Evolutionary conservation across 2,797 vertebrate species (phyloP).

Genomic region (Rhinophrynus dorsalis): DNA sequence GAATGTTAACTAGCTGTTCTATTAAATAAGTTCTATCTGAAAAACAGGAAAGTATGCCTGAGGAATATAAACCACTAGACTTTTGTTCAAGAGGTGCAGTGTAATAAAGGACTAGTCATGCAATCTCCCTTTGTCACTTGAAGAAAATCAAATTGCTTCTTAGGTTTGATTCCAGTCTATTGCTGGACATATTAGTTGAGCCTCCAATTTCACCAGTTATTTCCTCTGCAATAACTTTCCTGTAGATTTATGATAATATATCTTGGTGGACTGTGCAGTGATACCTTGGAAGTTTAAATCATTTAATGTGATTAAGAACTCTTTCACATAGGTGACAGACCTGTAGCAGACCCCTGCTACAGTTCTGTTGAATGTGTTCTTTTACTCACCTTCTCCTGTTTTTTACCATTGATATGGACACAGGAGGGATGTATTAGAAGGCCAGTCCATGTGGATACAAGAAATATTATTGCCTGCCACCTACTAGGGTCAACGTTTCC

Average conservation of each 20-base stretch:
- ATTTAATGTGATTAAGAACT: too few relatives aligned
- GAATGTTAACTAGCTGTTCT: slow-evolving; percentile 17
- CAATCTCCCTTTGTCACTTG: slow-evolving; percentile 17
- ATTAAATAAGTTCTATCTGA: neutral
- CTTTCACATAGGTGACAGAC: too few relatives aligned
- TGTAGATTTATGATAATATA: slow-evolving; percentile 15
- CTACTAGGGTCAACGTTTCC: too few relatives aligned
- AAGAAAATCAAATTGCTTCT: slow-evolving; percentile 28
- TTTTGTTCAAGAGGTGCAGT: neutral
- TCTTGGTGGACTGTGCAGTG: too few relatives aligned
- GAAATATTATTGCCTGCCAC: too few relatives aligned
- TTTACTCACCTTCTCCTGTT: too few relatives aligned
- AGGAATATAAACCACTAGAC: slow-evolving; percentile 34
- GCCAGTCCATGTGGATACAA: too few relatives aligned
- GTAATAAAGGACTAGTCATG: slow-evolving; percentile 22
- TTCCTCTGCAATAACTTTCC: slow-evolving; percentile 6
- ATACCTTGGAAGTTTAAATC: too few relatives aligned
- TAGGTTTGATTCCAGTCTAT: neutral
- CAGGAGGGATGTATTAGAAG: too few relatives aligned
- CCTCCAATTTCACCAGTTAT: neutral
- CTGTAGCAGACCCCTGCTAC: too few relatives aligned
- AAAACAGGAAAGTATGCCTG: slow-evolving; percentile 11
- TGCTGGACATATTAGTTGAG: slow-evolving; percentile 4
- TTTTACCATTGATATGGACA: too few relatives aligned
- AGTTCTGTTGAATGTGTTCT: too few relatives aligned